Conservation (phyloP, 2,113 vertebrate genomes). For the Strix uralensis region DNA sequence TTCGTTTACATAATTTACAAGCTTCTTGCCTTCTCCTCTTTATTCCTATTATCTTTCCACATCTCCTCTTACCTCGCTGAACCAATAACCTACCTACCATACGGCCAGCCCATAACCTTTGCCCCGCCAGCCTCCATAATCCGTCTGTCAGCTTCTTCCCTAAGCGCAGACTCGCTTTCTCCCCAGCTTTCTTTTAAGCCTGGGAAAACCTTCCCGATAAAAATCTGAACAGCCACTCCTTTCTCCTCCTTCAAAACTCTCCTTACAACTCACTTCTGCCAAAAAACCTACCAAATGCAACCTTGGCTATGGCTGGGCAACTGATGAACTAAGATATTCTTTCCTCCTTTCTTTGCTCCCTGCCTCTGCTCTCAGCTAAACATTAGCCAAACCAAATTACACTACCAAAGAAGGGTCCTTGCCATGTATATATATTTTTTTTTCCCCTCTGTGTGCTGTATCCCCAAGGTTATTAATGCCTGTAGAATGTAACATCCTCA, state of each 20-base stretch:
- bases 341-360: neutral
- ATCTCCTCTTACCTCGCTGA: conserved; percentile 25
- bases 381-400: neutral
- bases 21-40: conserved; percentile 17
- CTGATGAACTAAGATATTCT: neutral
- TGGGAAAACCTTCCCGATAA: conserved; percentile 46
- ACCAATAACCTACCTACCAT: neutral
- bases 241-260: neutral
- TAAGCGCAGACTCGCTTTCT: neutral
- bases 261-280: neutral
- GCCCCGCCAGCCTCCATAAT: neutral
- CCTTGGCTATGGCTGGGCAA: neutral
- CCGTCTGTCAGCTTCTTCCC: neutral
- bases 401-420: neutral
- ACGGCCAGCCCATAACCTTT: neutral
- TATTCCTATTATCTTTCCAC: conserved; percentile 20
- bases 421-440: too few relatives aligned
- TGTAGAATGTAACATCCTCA: neutral
- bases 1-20: conserved; percentile 22
- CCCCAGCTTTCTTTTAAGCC: neutral
- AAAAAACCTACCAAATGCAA: neutral
- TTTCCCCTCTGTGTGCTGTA: neutral
- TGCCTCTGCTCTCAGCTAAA: neutral
- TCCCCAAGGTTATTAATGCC: neutral
- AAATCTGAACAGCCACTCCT: conserved; percentile 42